Percentiles rank a stretch among this genome's conserved stretches.
Evolutionary conservation across 23 tunicate species (phyloP).

Genomic region (Ascidia mentula): DNA sequence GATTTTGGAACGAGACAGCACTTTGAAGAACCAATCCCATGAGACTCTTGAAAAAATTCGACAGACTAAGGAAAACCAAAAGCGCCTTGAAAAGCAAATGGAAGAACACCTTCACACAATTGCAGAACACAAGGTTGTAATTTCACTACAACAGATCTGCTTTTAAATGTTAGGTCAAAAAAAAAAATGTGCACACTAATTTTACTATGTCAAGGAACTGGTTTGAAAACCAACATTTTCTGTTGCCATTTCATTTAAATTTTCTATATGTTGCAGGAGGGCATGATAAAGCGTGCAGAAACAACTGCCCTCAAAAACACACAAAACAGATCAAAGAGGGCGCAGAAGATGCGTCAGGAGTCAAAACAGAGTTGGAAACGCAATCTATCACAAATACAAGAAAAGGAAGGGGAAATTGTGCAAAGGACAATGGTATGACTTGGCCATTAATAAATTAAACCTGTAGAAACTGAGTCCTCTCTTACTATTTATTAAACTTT

Average conservation of each 20-base stretch:
- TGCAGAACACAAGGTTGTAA: constrained; percentile 64
- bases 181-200: no score
- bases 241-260: no score
- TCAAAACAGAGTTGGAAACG: constrained; percentile 61
- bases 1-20: constrained; percentile 49
- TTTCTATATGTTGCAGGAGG: background rate
- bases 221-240: no score
- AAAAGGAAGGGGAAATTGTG: constrained; percentile 39
- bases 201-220: no score
- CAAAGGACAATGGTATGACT: constrained; percentile 23
- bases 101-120: constrained; percentile 55
- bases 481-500: no score
- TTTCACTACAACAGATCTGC: no score
- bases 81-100: constrained; percentile 29
- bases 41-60: constrained; percentile 37
- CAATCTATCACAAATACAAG: constrained; percentile 38
- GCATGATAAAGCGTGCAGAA: constrained; percentile 19
- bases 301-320: constrained; percentile 43
- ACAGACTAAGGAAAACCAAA: constrained; percentile 59
- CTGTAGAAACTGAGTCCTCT: no score
- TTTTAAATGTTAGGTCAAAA: no score
- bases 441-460: background rate
- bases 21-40: constrained; percentile 39
- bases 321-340: constrained; percentile 50
- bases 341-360: constrained; percentile 44